A percentile compares a stretch with the other conserved stretches of the same genome.
These are phyloP conservation scores for Tapera naevia DNA, from an alignment of 2,797 vertebrate genomes.

Conservation along the genomic window DNA sequence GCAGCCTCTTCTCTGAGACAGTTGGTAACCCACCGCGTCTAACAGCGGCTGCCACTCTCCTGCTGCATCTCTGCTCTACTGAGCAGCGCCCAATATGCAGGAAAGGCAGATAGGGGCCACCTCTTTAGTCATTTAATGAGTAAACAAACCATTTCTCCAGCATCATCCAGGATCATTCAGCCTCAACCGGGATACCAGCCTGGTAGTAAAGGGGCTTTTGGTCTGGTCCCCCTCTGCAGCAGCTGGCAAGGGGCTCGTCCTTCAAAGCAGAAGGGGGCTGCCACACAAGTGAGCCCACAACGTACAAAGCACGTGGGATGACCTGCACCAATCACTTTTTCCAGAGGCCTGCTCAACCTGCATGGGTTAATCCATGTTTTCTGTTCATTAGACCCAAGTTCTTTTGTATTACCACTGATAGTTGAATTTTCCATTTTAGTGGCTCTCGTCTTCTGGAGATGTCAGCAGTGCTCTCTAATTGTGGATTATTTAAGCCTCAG, in stretches of 20 bases:
- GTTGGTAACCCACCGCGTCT: fast-evolving
- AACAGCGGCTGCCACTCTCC: neutral
- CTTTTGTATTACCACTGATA: neutral
- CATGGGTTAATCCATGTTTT: neutral
- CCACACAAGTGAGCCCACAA: neutral
- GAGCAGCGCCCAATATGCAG: neutral
- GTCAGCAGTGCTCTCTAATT: neutral
- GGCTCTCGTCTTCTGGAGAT: neutral
- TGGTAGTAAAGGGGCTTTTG: constrained; percentile 27
- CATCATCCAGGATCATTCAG: constrained; percentile 1
- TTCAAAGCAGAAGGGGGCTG: neutral
- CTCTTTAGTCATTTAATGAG: constrained; percentile 47
- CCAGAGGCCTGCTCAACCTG: neutral
- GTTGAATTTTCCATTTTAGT: constrained; percentile 10
- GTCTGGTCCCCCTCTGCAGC: neutral
- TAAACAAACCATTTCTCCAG: constrained; percentile 40
- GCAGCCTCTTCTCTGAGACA: neutral
- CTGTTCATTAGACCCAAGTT: neutral
- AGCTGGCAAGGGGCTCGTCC: neutral
- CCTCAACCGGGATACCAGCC: neutral
- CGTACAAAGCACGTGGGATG: neutral
- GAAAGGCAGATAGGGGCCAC: constrained; percentile 15
- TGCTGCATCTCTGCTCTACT: constrained; percentile 9
- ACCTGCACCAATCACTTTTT: neutral
- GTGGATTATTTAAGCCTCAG: constrained; percentile 30